phyloP scores from a whole-genome alignment of 1,140 invertebrate species.

The Drosophila neocordata region DNA sequence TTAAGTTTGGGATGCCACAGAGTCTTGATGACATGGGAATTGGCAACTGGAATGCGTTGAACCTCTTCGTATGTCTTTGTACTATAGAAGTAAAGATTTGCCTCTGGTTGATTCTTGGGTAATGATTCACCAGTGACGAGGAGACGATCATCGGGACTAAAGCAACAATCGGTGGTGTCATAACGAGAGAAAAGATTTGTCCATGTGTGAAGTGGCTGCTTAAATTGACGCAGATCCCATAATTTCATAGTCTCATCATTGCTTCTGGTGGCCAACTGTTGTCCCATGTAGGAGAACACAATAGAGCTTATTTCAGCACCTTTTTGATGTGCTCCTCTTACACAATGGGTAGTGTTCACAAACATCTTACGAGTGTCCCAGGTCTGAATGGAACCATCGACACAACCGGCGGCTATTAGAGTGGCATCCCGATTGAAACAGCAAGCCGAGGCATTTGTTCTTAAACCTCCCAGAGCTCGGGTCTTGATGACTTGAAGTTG shows the following conservation, averaged over 20 bases:
- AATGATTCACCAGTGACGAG: constrained; percentile 95
- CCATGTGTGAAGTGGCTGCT: constrained; percentile 88
- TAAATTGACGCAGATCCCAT: constrained; percentile 95
- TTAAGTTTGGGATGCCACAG: constrained; percentile 99
- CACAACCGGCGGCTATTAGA: constrained; percentile 94
- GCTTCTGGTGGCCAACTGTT: constrained; percentile 90
- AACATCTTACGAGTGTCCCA: constrained; percentile 96
- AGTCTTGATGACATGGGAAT: constrained; percentile 93
- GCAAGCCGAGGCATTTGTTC: constrained; percentile 93
- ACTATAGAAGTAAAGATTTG: constrained; percentile 93
- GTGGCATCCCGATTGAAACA: constrained; percentile 94
- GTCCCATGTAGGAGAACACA: constrained; percentile 94
- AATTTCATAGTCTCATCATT: constrained; percentile 97
- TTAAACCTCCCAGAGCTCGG: constrained; percentile 93
- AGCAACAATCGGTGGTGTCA: constrained; percentile 93
- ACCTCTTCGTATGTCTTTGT: constrained; percentile 90
- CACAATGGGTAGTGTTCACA: constrained; percentile 90
- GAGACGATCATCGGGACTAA: constrained; percentile 94
- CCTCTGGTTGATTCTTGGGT: constrained; percentile 87
- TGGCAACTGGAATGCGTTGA: constrained; percentile 88
- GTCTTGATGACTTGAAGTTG: constrained; percentile 95
- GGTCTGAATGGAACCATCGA: constrained; percentile 98
- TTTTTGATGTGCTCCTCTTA: constrained; percentile 92
- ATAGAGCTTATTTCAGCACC: constrained; percentile 93
- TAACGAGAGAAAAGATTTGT: constrained; percentile 92